Percentiles rank a stretch among this genome's conserved stretches.
Conservation (phyloP, 2,797 vertebrate genomes). For the Phoeniculus purpureus region DNA sequence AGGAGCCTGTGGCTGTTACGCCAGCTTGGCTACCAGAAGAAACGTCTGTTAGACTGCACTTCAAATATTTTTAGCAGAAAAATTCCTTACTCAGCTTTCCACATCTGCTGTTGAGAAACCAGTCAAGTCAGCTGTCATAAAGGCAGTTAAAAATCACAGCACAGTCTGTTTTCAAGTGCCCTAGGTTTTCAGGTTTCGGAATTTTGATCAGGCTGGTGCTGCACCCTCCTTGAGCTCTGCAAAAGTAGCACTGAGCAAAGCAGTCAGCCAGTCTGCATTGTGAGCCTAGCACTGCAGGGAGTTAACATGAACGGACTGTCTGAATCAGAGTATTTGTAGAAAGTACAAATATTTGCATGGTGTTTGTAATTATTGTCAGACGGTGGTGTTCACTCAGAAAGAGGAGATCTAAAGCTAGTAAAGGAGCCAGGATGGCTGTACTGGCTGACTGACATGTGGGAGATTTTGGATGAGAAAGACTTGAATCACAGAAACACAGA, state of each 20-base stretch:
- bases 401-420: not conserved
- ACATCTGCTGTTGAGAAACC: not conserved
- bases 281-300: rapidly evolving
- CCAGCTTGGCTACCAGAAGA: not conserved
- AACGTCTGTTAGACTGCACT: not conserved
- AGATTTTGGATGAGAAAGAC: not conserved
- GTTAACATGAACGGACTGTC: not conserved
- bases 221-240: not conserved
- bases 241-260: not conserved
- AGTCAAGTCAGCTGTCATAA: not conserved
- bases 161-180: not conserved
- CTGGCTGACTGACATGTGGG: not conserved
- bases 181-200: not conserved
- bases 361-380: not conserved
- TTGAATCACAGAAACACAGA: not conserved
- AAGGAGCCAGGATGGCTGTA: rapidly evolving
- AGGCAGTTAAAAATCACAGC: not conserved
- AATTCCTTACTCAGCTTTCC: not conserved
- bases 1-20: not conserved
- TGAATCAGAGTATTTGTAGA: not conserved
- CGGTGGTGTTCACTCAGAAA: not conserved
- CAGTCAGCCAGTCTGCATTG: rapidly evolving
- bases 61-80: not conserved
- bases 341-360: not conserved
- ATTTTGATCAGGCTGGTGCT: not conserved